phyloP scores from a whole-genome alignment of 2,113 vertebrate genomes.

The Poicephalus gulielmi region DNA sequence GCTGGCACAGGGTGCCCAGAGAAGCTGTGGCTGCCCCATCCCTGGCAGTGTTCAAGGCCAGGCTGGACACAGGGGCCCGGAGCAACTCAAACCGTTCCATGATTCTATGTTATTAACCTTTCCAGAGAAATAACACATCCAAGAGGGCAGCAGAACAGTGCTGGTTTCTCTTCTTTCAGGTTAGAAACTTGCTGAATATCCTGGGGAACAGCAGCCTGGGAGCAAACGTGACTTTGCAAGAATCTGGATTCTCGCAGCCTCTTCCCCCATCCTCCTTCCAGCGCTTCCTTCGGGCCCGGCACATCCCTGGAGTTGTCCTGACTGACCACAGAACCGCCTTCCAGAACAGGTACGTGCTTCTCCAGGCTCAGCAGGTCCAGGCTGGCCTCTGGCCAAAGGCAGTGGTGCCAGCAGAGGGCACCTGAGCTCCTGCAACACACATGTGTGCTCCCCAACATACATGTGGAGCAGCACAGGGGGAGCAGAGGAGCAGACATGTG shows the following conservation, averaged over 20 bases:
- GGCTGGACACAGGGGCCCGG: not conserved
- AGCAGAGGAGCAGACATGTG: not conserved
- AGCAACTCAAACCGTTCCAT: not conserved
- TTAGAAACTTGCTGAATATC: slow-evolving; percentile 66
- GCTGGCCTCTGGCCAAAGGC: not conserved
- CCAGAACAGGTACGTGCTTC: slow-evolving; percentile 78
- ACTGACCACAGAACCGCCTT: slow-evolving; percentile 80
- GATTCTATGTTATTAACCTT: not conserved
- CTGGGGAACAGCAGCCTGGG: slow-evolving; percentile 26
- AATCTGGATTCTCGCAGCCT: slow-evolving; percentile 69
- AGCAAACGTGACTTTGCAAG: slow-evolving; percentile 58
- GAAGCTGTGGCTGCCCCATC: not conserved
- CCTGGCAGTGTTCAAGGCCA: not conserved
- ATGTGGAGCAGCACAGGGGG: not conserved
- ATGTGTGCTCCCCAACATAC: not conserved
- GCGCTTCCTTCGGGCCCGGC: slow-evolving; percentile 83
- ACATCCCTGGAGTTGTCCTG: slow-evolving; percentile 86
- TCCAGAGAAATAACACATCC: not conserved
- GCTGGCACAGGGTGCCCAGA: not conserved
- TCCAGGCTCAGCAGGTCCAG: accelerated
- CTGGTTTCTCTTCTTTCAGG: slow-evolving; percentile 56
- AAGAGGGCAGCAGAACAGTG: accelerated
- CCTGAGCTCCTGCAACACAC: not conserved
- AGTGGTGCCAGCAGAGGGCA: not conserved
- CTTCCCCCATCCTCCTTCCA: slow-evolving; percentile 94